phyloP scores from a whole-genome alignment of 2,888 invertebrate genomes.

The Campoplex capitator region DNA sequence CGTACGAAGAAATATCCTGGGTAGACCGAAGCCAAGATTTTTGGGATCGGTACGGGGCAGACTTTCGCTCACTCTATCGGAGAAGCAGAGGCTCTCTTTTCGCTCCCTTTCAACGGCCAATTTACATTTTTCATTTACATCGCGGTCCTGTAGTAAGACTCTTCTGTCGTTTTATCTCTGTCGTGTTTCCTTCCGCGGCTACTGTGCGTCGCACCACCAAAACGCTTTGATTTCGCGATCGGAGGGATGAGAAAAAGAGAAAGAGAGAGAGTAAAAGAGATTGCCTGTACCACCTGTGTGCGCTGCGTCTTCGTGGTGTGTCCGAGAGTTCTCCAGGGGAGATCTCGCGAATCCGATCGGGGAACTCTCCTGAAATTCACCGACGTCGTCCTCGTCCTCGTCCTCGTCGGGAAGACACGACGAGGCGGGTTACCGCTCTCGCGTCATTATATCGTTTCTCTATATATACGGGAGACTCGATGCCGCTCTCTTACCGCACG shows the following conservation, averaged over 20 bases:
- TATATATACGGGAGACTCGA: conserved; percentile 17
- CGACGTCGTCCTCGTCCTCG: conserved; percentile 56
- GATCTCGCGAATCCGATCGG: conserved; percentile 64
- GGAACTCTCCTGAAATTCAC: conserved; percentile 67
- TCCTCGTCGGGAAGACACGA: conserved; percentile 50
- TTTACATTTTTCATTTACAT: conserved; percentile 84
- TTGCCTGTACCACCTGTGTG: conserved; percentile 66
- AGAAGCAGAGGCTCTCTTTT: not conserved
- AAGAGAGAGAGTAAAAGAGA: conserved; percentile 34
- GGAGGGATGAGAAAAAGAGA: conserved; percentile 2
- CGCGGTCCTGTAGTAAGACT: conserved; percentile 65
- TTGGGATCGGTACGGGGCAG: conserved; percentile 78
- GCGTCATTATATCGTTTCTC: conserved; percentile 69
- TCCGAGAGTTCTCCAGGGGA: conserved; percentile 40
- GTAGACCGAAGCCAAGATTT: conserved; percentile 70
- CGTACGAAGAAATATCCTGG: conserved; percentile 75
- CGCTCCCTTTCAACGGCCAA: conserved; percentile 74
- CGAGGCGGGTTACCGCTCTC: conserved; percentile 59
- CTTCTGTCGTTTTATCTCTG: conserved; percentile 19
- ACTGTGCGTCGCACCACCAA: conserved; percentile 53
- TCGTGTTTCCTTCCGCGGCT: conserved; percentile 52
- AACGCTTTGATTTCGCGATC: conserved; percentile 52
- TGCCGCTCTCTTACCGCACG: conserved; percentile 47
- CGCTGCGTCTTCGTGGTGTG: conserved; percentile 37
- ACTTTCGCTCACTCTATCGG: conserved; percentile 58